Evolutionary conservation across 1,140 invertebrate species (phyloP), one percentile per base, ranked within the genome.

Genomic region (Diorhabda elongata): DNA sequence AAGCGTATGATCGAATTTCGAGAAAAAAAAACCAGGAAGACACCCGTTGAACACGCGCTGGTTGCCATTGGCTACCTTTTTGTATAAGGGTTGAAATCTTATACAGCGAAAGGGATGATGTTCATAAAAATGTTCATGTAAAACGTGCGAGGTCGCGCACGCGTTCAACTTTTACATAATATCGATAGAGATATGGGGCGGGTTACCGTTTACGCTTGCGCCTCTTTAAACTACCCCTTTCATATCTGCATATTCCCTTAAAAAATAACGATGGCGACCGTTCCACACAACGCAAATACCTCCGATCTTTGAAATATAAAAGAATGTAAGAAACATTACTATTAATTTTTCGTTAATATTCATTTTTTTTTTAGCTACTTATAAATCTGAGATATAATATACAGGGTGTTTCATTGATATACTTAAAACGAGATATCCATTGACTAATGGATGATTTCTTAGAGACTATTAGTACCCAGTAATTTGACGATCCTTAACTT

Each of bases 131-230:
- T 78, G 75, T 78, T 76, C 74, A 78, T 78, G 75, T 78, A 77
- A 78, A 78, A 78, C 73, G 76, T 73, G 75, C 74, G 72, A 78
- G 74, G 72, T 78, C 74, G 70, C 71, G 75, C 72, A 71, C 69
- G 77, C 74, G 77, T 75, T 58, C 62, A 70, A 61, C 70, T 78
- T 78, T 78, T 78, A 78, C 77, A 78, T 78, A 78, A 78, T 78
- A 78, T 78, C 77, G 74, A 78, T 78, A 75, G 75, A 78, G 75
- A 78, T 78, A 78, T 78, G 77, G 77, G 77, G 74, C 75, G 72
- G 77, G 72, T 78, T 26, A 67, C 76, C 75, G 77, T 75, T 74
- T 71, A 75, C 77, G 77, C 77, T 73, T 52, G 47, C 47, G 47
- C 47, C 47, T n/a, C 75, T 78, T 66, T 69, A 74, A 76, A 74